phyloP scores from a whole-genome alignment of 2,888 invertebrate species.

The Maniola hyperantus region DNA sequence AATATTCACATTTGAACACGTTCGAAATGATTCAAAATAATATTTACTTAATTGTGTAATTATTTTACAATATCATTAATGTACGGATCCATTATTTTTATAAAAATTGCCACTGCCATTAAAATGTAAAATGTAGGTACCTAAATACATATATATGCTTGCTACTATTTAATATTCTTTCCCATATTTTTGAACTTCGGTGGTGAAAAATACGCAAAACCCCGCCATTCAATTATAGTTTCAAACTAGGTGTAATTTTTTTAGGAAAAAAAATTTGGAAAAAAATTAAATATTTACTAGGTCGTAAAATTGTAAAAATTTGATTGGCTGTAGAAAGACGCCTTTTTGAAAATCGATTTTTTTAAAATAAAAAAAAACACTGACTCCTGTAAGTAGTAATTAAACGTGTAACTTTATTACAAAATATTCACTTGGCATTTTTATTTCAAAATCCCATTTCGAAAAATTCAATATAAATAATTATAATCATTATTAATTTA shows the following conservation, averaged over 20 bases:
- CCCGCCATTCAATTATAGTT: conserved; percentile 13
- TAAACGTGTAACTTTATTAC: conserved; percentile 78
- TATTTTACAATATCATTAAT: neutral
- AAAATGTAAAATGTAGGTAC: neutral
- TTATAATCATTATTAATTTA: too few relatives aligned
- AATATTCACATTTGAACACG: too few relatives aligned
- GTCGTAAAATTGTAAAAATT: conserved; percentile 51
- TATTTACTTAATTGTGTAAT: neutral
- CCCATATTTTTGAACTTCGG: neutral
- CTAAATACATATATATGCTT: conserved; percentile 6
- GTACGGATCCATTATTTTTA: neutral
- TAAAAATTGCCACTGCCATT: conserved; percentile 11
- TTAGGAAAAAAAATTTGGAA: conserved; percentile 46
- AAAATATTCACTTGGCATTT: conserved; percentile 44
- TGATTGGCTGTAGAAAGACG: conserved; percentile 62
- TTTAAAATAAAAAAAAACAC: conserved; percentile 43
- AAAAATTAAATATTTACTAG: conserved; percentile 44
- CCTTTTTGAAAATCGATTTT: conserved; percentile 50
- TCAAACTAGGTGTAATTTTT: conserved; percentile 61
- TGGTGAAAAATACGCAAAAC: conserved; percentile 2
- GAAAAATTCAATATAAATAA: too few relatives aligned
- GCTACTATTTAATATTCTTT: neutral
- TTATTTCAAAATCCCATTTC: conserved; percentile 39
- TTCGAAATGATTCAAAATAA: too few relatives aligned
- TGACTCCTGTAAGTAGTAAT: conserved; percentile 71